Evolutionary conservation across 1,140 invertebrate species (phyloP).

Genomic region (roundworm (Caenorhabditis elegans)): DNA sequence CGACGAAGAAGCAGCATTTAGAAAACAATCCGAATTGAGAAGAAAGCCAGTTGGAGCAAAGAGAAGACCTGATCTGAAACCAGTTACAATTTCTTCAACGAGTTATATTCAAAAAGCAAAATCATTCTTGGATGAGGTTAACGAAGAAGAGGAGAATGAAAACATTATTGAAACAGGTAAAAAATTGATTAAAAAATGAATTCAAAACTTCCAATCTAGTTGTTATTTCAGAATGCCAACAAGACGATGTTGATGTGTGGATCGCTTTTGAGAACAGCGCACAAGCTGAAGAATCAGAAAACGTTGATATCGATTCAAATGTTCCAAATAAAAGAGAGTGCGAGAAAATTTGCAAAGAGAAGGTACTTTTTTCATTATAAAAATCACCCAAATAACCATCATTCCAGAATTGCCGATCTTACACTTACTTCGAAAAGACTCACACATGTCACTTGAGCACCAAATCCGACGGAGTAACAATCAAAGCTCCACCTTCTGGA

Average conservation of each 20-base stretch:
- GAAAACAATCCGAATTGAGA: not conserved
- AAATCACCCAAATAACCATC: too few relatives aligned
- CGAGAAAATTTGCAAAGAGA: constrained; percentile 20
- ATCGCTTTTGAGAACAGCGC: constrained; percentile 41
- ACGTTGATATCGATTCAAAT: not conserved
- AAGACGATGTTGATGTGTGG: constrained; percentile 32
- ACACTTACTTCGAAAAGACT: constrained; percentile 49
- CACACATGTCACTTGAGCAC: constrained; percentile 27
- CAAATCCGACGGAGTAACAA: constrained; percentile 36
- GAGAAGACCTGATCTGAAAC: not conserved
- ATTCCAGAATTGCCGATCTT: constrained; percentile 38
- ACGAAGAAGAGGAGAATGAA: not conserved
- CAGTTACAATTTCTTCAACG: not conserved
- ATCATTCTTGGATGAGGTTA: constrained; percentile 3
- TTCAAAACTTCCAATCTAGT: too few relatives aligned
- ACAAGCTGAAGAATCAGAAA: not conserved
- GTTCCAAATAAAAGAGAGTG: constrained; percentile 24
- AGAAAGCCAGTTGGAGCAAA: not conserved
- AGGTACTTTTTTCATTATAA: constrained; percentile 24
- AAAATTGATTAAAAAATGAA: too few relatives aligned
- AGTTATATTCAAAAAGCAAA: constrained; percentile 16
- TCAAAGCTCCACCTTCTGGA: constrained; percentile 15
- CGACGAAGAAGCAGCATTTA: not conserved
- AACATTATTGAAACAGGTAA: not conserved
- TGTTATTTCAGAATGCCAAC: constrained; percentile 28